Conservation (phyloP, 2,888 invertebrate genomes). For the Dryobotodes eremita region DNA sequence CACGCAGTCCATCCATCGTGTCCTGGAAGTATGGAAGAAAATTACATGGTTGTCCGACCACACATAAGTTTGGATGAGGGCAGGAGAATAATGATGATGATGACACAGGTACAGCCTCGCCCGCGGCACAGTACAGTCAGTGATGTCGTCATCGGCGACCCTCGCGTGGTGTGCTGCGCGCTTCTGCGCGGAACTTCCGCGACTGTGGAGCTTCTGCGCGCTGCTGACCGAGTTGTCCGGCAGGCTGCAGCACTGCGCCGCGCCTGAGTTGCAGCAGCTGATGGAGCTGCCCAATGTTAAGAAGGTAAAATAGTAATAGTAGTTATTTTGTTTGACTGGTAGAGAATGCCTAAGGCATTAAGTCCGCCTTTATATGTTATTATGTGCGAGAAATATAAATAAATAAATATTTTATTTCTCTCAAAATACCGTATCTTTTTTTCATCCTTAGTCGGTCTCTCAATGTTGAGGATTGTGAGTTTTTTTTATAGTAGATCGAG, state of each 20-base stretch:
- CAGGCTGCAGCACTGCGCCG: slow-evolving; percentile 95
- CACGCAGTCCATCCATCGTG: no score
- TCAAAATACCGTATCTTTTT: background rate
- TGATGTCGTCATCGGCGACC: slow-evolving; percentile 93
- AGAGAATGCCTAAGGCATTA: no score
- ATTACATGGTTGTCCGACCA: no score
- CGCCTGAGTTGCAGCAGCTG: slow-evolving; percentile 94
- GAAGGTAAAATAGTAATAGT: slow-evolving; percentile 81
- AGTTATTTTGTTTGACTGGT: no score
- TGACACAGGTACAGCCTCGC: slow-evolving; percentile 90
- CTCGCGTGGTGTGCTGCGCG: slow-evolving; percentile 94
- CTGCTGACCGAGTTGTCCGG: slow-evolving; percentile 94
- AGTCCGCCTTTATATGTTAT: no score
- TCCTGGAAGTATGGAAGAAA: no score
- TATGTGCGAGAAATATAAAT: no score
- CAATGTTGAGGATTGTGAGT: background rate
- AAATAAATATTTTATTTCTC: background rate
- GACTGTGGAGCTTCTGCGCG: slow-evolving; percentile 95
- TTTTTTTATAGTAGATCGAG: background rate
- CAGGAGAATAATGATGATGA: background rate
- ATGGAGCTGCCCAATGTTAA: slow-evolving; percentile 97
- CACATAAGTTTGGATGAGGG: background rate
- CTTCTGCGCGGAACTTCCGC: slow-evolving; percentile 95
- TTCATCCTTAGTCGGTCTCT: background rate
- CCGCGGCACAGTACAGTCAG: slow-evolving; percentile 95